Evolutionary conservation across 2,797 vertebrate species (phyloP).

Genomic region (Steatocranus sp.): DNA sequence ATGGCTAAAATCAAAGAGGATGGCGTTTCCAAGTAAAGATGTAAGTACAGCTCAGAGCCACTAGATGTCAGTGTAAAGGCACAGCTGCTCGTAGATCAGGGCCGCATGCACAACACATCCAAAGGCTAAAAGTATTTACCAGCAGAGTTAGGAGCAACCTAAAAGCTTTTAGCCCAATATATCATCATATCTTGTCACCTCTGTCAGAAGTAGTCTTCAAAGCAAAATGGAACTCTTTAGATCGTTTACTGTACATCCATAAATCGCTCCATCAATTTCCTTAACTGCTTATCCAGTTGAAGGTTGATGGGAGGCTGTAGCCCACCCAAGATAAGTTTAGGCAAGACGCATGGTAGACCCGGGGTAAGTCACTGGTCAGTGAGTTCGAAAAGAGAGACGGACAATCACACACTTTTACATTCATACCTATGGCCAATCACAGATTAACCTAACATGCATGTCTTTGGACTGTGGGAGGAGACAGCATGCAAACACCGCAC

Average conservation of each 20-base stretch:
- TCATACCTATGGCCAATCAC: neutral
- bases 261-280: neutral
- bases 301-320: neutral
- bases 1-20: neutral
- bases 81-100: neutral
- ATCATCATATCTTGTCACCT: neutral
- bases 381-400: neutral
- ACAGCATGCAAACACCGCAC: neutral
- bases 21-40: neutral
- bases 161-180: neutral
- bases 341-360: neutral
- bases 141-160: neutral
- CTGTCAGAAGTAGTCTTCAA: neutral
- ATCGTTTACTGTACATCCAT: neutral
- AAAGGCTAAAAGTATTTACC: neutral
- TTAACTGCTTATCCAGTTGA: neutral
- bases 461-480: neutral
- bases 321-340: neutral
- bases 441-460: neutral
- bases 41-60: neutral
- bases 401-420: neutral
- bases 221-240: neutral
- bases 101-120: neutral
- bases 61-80: constrained; percentile 19
- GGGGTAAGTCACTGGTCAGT: neutral